Evolutionary conservation across 2,113 vertebrate genomes (phyloP), one percentile per base, ranked within the genome.

Genomic region (Setophaga kirtlandii): DNA sequence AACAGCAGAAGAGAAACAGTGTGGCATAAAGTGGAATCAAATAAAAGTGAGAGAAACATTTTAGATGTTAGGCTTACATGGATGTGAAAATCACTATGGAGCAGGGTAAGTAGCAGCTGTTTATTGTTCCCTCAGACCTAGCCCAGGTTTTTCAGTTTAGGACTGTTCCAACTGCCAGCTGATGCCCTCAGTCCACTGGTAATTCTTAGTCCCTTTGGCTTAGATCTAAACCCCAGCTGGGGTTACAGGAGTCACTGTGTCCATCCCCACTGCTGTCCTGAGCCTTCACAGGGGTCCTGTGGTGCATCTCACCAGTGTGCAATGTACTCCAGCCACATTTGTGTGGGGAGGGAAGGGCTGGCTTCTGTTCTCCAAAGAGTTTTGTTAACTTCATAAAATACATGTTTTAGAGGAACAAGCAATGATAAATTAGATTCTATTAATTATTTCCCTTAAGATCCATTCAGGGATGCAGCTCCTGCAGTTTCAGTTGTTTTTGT

Each of bases 371-470:
- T 64, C 70, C 18, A 25, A 39, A 62, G 47, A 64, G 31, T 60
- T 74, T 39, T 77, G 31, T 28, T 78, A 71, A 37, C 22, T 7
- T 37, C 52, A 31, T 56, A 23, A 60, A 86, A 67, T 18, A 50
- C 5, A 10, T 27, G 15, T 50, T 80, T 83, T 69, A 70, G 42
- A 80, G 33, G 27, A 85, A 58, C 42, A 63, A 67, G 10, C 37
- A 81, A 14, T 16, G 15, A 8, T 58, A 42, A 23, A 27, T 12
- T 49, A 70, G 14, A 35, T 78, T 94, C 59, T 83, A 47, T 92
- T 81, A 65, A 88, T 81, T 86, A 35, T 90, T 86, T 92, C 42
- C 33, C 41, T 67, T 41, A 83, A 90, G 76, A 59, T 93, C 71
- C 35, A 42, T 86, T 92, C 47, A 55, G 55, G 28, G 71, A 67